Evolutionary conservation across 2,113 vertebrate species (phyloP).

Genomic region (Damaliscus lunatus): DNA sequence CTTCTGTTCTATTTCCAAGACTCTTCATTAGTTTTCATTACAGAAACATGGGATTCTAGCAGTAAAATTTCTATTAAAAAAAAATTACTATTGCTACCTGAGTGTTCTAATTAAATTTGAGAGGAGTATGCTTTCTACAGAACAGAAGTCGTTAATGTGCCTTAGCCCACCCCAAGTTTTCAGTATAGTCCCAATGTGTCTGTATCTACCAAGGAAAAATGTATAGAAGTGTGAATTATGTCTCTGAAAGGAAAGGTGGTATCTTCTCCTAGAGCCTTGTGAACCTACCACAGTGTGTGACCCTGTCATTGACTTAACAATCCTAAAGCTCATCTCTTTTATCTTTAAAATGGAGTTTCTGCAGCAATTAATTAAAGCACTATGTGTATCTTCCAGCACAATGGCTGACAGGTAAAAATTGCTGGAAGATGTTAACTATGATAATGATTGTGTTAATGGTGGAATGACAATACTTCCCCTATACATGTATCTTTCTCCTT

Average conservation of each 20-base stretch:
- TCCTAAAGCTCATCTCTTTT: neutral
- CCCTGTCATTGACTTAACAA: neutral
- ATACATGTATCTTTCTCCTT: neutral
- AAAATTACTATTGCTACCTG: neutral
- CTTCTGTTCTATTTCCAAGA: neutral
- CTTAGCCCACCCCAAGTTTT: neutral
- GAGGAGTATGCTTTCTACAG: neutral
- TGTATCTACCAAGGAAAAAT: neutral
- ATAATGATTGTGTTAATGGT: neutral
- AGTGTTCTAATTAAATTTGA: neutral
- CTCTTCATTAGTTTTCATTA: constrained; percentile 1
- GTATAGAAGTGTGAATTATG: neutral
- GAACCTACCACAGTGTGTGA: neutral
- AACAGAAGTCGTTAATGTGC: neutral
- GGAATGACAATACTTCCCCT: neutral
- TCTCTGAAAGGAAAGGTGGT: neutral
- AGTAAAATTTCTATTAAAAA: neutral
- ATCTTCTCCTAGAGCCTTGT: neutral
- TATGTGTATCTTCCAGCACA: neutral
- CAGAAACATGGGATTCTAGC: neutral
- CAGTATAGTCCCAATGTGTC: neutral
- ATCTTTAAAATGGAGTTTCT: neutral
- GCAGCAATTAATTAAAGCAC: neutral
- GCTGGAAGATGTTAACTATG: neutral
- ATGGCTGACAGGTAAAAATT: neutral